Base-by-base conservation (phyloP, 2,888 invertebrate species). In the Cantharis lateralis region DNA sequence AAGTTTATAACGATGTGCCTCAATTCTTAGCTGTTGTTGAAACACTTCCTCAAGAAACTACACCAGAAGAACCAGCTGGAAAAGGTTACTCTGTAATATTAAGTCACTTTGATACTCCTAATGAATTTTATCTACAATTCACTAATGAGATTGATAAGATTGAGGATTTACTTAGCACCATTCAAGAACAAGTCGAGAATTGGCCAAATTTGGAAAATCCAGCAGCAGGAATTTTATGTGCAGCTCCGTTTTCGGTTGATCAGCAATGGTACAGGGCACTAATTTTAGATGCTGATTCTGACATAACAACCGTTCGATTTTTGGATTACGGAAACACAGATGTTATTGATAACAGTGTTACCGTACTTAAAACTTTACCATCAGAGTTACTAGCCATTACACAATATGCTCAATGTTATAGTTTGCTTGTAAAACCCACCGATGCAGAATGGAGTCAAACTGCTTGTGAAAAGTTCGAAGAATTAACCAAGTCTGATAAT, bases 191-290 rank as follows among this genome's bases (percentile, higher is more conserved):
- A 10, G 91, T 92, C 0, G 80, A 76, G 18, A 48, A 24, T 70
- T 75, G 92, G 84, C 85, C 90, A 0, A 89, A 91, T 61, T 86
- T 93, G 10, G 90, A 90, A 74, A 91, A 87, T 72, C 90, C 91
- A 1, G 91, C 92, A 68, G 89, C 91, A 74, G 93, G 93, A 9
- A 91, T 91, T 0, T 84, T 92, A 0, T 95, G 95, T 82, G 90
- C 93, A 69, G 97, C 97, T 0, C 93, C 94, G 84, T 98, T 96
- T 86, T 91, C 93, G 0, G 93, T 92, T 1, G 96, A 98, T 85
- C 93, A 94, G 62, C 91, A 92, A 80, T 99, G 98, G 98, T 98
- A 98, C 87, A 91, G 98, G 76, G 98, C 97, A 0, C 93, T 93
- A 85, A 93, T 98, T 10, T 91, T 97, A 62, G 96, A 96, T 85